Conservation (phyloP, 2,797 vertebrate species). For the Pogonophryne albipinna region DNA sequence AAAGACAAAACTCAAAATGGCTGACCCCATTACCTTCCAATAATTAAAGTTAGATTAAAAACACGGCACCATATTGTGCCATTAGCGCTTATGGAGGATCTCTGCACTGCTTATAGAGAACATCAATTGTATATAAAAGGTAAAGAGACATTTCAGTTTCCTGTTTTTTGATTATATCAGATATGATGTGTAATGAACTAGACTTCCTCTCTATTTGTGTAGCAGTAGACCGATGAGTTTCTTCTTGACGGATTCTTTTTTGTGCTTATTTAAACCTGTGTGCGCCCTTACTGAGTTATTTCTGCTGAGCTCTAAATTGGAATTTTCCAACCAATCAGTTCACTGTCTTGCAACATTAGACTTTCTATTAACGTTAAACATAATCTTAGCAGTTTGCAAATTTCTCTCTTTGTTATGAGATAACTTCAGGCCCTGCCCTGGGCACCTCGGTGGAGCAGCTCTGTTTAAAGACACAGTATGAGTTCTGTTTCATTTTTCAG, state of each 20-base stretch:
- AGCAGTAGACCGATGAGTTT: conserved; percentile 27
- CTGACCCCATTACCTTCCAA: conserved; percentile 28
- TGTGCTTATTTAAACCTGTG: conserved; percentile 28
- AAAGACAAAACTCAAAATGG: not conserved
- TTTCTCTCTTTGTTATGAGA: conserved; percentile 37
- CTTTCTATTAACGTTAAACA: conserved; percentile 54
- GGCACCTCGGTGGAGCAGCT: conserved; percentile 14
- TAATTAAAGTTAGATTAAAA: conserved; percentile 36
- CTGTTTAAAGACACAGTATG: conserved; percentile 24
- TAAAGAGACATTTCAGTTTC: conserved; percentile 3
- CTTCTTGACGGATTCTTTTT: conserved; percentile 43
- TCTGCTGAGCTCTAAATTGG: conserved; percentile 39
- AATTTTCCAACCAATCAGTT: conserved; percentile 47
- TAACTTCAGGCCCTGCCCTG: conserved; percentile 21
- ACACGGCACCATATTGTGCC: conserved; percentile 17
- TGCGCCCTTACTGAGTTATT: conserved; percentile 25
- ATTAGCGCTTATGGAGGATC: not conserved
- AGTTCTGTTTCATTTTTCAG: conserved; percentile 23
- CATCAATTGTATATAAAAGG: too few relatives aligned
- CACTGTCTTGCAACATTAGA: conserved; percentile 26
- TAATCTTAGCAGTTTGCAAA: conserved; percentile 38
- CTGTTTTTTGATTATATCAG: not conserved
- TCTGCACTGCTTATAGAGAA: not conserved
- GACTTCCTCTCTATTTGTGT: not conserved
- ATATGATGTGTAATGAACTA: not conserved